Percentiles rank a stretch among this genome's conserved stretches.
phyloP scores from a whole-genome alignment of 1,140 invertebrate genomes.

The Linepithema humile region DNA sequence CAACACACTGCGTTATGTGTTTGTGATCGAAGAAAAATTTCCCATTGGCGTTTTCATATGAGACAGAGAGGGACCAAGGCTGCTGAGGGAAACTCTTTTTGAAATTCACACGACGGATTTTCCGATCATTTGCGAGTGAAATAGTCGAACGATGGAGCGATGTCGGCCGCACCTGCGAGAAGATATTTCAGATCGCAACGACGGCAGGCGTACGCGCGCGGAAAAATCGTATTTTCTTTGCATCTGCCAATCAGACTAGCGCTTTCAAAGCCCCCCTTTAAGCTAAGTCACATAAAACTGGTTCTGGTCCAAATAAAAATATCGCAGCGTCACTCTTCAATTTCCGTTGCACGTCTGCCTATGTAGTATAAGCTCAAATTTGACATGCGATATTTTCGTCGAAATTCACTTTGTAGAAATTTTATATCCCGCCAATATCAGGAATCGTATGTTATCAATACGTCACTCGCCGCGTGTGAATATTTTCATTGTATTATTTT shows the following conservation, averaged over 20 bases:
- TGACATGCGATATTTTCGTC: slow-evolving; percentile 37
- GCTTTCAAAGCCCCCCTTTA: slow-evolving; percentile 32
- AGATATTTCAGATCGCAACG: slow-evolving; percentile 50
- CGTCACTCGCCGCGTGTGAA: neutral
- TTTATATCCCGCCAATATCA: slow-evolving; percentile 29
- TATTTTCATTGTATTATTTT: slow-evolving; percentile 11
- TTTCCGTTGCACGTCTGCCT: slow-evolving; percentile 6
- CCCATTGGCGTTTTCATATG: neutral
- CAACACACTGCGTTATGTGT: neutral
- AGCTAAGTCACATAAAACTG: slow-evolving; percentile 39
- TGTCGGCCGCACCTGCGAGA: slow-evolving; percentile 39
- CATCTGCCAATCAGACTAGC: slow-evolving; percentile 60
- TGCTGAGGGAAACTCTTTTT: slow-evolving; percentile 8
- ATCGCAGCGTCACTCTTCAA: slow-evolving; percentile 7
- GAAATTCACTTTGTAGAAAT: slow-evolving; percentile 42
- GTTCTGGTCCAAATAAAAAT: slow-evolving; percentile 39
- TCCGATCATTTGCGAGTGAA: slow-evolving; percentile 50
- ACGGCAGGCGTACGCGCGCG: slow-evolving; percentile 24
- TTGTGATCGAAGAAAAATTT: neutral
- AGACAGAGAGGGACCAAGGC: neutral
- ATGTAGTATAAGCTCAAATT: slow-evolving; percentile 14
- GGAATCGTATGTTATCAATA: slow-evolving; percentile 14
- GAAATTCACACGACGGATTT: slow-evolving; percentile 49
- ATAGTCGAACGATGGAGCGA: slow-evolving; percentile 27
- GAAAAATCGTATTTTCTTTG: slow-evolving; percentile 64